phyloP scores from a whole-genome alignment of 1,140 invertebrate genomes.

The Scylla paramamosain region DNA sequence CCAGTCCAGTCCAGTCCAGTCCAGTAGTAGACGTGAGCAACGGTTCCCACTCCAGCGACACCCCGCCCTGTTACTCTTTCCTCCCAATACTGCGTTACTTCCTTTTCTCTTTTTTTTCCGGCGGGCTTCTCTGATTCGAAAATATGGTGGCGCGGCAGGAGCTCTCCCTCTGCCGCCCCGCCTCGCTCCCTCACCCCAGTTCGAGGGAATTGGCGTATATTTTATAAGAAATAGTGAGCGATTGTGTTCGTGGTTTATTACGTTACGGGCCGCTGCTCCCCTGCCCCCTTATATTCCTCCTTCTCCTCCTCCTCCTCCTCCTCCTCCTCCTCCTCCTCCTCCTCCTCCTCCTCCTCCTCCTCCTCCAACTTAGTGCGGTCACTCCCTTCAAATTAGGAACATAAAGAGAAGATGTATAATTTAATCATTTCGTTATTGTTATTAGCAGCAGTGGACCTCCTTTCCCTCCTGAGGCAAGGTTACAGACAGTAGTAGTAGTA shows the following conservation, averaged over 20 bases:
- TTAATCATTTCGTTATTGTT: too few relatives aligned
- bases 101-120: background rate
- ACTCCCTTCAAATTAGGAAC: background rate
- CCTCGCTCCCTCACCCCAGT: background rate
- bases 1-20: too few relatives aligned
- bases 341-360: background rate
- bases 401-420: background rate
- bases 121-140: background rate
- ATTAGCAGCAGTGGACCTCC: too few relatives aligned
- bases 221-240: conserved; percentile 50
- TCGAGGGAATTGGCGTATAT: background rate
- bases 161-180: background rate
- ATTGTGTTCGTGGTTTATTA: conserved; percentile 47
- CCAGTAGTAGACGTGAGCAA: too few relatives aligned
- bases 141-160: background rate
- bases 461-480: too few relatives aligned
- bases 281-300: background rate
- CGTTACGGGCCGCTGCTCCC: conserved; percentile 22
- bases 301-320: conserved; percentile 7
- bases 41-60: too few relatives aligned
- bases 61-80: too few relatives aligned
- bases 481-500: background rate
- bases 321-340: background rate
- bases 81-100: background rate
- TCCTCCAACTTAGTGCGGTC: background rate